These are phyloP conservation scores for Erannis defoliaria DNA, from an alignment of 2,888 invertebrate species.

Conservation along the genomic window DNA sequence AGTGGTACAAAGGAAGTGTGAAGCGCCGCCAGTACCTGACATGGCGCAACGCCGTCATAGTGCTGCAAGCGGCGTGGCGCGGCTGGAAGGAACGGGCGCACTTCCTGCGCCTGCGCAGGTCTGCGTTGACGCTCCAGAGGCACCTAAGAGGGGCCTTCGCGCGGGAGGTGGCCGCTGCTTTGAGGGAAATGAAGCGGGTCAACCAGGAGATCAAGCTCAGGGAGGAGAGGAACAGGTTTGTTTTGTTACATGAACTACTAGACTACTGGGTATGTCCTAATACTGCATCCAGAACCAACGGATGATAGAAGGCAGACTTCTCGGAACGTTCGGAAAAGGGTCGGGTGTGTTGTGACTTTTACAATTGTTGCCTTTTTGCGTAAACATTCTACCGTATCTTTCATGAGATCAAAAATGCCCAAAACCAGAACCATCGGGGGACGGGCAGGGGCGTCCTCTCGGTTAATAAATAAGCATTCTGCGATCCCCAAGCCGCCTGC, in stretches of 20 bases:
- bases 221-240: constrained; percentile 86
- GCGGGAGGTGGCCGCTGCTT: constrained; percentile 93
- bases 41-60: constrained; percentile 89
- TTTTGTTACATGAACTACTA: neutral
- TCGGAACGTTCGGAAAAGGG: too few relatives aligned
- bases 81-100: constrained; percentile 94
- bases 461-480: too few relatives aligned
- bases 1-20: constrained; percentile 89
- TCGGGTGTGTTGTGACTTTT: too few relatives aligned
- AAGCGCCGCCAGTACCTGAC: constrained; percentile 89
- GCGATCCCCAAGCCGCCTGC: too few relatives aligned
- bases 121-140: constrained; percentile 94
- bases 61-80: constrained; percentile 93
- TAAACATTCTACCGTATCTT: too few relatives aligned
- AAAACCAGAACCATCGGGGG: too few relatives aligned
- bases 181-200: constrained; percentile 94
- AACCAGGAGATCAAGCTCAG: constrained; percentile 94
- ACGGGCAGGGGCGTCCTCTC: too few relatives aligned
- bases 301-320: too few relatives aligned
- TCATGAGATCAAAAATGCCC: too few relatives aligned
- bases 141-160: constrained; percentile 96
- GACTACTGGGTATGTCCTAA: too few relatives aligned
- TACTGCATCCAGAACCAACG: too few relatives aligned
- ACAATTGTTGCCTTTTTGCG: too few relatives aligned
- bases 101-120: constrained; percentile 93